These are phyloP conservation scores for Diachasma alloeum DNA, from an alignment of 1,140 invertebrate genomes.

Conservation along the genomic window DNA sequence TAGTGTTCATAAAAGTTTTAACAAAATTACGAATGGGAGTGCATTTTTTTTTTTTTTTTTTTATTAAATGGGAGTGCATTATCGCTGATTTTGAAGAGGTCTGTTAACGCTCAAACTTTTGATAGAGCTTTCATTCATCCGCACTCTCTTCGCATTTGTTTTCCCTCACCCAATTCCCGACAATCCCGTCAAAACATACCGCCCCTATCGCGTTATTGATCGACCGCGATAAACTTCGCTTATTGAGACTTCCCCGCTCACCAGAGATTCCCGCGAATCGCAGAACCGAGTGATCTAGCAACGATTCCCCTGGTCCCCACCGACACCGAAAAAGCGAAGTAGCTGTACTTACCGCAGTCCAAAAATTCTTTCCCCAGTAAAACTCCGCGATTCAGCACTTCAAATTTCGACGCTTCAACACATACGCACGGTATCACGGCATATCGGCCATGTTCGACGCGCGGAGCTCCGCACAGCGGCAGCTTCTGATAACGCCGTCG, in stretches of 20 bases:
- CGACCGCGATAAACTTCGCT: slow-evolving; percentile 29
- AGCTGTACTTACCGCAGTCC: background rate
- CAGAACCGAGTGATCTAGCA: background rate
- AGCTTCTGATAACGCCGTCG: background rate
- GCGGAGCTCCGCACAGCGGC: slow-evolving; percentile 38
- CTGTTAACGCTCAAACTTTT: no score
- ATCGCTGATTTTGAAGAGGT: background rate
- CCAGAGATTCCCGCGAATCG: background rate
- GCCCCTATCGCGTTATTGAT: slow-evolving; percentile 50
- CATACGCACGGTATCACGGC: slow-evolving; percentile 32
- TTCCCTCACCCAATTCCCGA: no score
- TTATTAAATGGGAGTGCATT: background rate
- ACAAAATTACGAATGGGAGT: no score
- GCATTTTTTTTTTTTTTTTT: no score
- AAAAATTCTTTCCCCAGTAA: background rate
- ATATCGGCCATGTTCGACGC: slow-evolving; percentile 44
- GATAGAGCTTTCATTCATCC: no score
- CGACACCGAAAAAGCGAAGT: background rate
- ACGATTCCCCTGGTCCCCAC: background rate
- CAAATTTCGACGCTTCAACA: background rate
- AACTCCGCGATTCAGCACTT: background rate
- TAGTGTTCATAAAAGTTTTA: no score
- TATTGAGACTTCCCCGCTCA: background rate
- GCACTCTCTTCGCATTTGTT: no score
- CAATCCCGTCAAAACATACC: slow-evolving; percentile 38